Conservation (phyloP, 2,888 invertebrate species). For the Chironomus riparius region DNA sequence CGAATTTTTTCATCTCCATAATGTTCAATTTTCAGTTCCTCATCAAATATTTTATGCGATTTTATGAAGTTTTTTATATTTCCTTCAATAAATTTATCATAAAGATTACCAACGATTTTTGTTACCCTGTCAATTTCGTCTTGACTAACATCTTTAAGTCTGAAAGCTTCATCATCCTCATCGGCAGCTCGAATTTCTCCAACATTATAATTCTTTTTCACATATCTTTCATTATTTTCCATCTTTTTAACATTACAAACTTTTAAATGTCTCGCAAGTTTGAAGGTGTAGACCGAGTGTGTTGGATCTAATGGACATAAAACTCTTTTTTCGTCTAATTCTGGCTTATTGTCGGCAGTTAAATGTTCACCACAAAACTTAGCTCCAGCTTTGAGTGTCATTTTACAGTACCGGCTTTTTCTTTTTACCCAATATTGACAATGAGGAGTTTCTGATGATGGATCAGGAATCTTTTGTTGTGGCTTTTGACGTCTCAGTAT, state of each 20-base stretch:
- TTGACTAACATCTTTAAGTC: conserved; percentile 41
- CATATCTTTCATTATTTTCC: conserved; percentile 37
- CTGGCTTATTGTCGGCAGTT: conserved; percentile 28
- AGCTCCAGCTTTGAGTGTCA: conserved; percentile 56
- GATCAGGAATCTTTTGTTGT: no score
- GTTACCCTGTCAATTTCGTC: conserved; percentile 41
- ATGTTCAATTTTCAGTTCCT: conserved; percentile 46
- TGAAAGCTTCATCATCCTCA: conserved; percentile 30
- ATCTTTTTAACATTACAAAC: conserved; percentile 61
- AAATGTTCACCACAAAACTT: conserved; percentile 66
- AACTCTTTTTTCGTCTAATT: conserved; percentile 44
- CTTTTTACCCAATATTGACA: conserved; percentile 43
- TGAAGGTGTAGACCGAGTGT: conserved; percentile 60
- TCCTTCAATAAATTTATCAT: conserved; percentile 36
- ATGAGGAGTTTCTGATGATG: neutral
- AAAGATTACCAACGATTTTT: conserved; percentile 42
- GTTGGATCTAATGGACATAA: conserved; percentile 64
- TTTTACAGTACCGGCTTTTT: conserved; percentile 66
- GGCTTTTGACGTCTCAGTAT: no score
- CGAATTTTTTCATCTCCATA: conserved; percentile 56
- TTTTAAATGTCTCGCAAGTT: conserved; percentile 57
- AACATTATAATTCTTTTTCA: conserved; percentile 36
- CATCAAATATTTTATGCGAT: conserved; percentile 43
- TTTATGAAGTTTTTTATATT: conserved; percentile 40
- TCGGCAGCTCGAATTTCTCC: conserved; percentile 30